Percentiles rank a stretch among this genome's conserved stretches.
Conservation (phyloP, 2,797 vertebrate species). For the Periparus ater region DNA sequence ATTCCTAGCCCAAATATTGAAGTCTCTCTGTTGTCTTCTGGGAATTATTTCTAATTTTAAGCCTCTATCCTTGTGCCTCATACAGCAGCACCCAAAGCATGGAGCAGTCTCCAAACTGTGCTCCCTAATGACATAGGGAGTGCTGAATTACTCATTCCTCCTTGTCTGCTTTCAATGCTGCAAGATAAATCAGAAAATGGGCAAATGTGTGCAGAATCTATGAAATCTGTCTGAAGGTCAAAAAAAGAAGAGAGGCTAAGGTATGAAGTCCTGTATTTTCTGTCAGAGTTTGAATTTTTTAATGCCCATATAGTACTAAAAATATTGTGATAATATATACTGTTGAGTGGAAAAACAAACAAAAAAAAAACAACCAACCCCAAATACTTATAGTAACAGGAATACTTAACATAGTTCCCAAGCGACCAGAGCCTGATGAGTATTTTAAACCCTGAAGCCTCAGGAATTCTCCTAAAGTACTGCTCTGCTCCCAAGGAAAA, state of each 20-base stretch:
- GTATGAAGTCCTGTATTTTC: not conserved
- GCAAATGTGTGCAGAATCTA: not conserved
- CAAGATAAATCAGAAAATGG: slow-evolving; percentile 26
- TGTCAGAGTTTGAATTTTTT: slow-evolving; percentile 1
- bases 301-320: not conserved
- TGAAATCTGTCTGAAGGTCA: slow-evolving; percentile 39
- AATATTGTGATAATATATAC: slow-evolving; percentile 13
- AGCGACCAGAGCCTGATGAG: not conserved
- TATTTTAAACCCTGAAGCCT: slow-evolving; percentile 58
- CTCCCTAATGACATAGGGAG: not conserved
- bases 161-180: slow-evolving; percentile 14
- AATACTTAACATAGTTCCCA: slow-evolving; percentile 69
- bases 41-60: slow-evolving; percentile 48
- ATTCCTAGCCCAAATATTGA: not conserved
- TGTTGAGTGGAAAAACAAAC: not conserved
- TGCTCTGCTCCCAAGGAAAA: not conserved
- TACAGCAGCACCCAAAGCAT: not conserved
- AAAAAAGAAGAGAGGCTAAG: not conserved
- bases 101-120: not conserved
- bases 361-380: not conserved
- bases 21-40: not conserved
- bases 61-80: not conserved
- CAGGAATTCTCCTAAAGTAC: slow-evolving; percentile 37
- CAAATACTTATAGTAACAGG: slow-evolving; percentile 40
- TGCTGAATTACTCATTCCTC: slow-evolving; percentile 33